These are phyloP conservation scores for Cochlearius cochlearius DNA, from an alignment of 2,113 vertebrate species.

Conservation along the genomic window DNA sequence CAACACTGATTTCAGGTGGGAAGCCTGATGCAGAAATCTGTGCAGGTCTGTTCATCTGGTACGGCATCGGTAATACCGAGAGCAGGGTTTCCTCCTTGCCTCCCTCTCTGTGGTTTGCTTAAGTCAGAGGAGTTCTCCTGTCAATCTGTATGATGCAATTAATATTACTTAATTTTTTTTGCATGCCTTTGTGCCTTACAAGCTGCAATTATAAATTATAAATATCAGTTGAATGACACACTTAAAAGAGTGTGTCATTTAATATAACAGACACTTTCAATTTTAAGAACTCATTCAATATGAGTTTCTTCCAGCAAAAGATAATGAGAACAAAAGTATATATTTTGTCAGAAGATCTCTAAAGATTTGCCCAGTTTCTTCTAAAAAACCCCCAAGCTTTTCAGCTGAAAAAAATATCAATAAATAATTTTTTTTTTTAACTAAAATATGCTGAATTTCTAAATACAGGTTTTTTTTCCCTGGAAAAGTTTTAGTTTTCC, in stretches of 20 bases:
- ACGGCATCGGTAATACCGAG: accelerated
- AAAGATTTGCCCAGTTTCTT: not conserved
- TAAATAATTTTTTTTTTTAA: not conserved
- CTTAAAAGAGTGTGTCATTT: not conserved
- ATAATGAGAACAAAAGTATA: not conserved
- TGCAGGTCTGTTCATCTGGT: not conserved
- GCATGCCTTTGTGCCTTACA: not conserved
- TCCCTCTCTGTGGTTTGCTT: not conserved
- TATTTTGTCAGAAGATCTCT: not conserved
- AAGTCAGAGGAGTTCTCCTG: not conserved
- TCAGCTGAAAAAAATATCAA: not conserved
- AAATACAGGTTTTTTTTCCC: not conserved
- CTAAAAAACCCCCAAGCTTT: not conserved
- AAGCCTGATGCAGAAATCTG: not conserved
- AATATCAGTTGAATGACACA: not conserved
- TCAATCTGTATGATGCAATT: not conserved
- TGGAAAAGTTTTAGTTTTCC: no score
- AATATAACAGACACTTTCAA: not conserved
- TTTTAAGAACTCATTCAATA: not conserved
- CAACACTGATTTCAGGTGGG: not conserved
- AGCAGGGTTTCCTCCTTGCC: not conserved
- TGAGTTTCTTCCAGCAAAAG: not conserved
- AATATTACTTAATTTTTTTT: not conserved
- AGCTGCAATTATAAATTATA: not conserved
- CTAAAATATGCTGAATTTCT: not conserved